These are phyloP conservation scores for Bettongia penicillata DNA, from an alignment of 2,113 vertebrate species.

Conservation along the genomic window DNA sequence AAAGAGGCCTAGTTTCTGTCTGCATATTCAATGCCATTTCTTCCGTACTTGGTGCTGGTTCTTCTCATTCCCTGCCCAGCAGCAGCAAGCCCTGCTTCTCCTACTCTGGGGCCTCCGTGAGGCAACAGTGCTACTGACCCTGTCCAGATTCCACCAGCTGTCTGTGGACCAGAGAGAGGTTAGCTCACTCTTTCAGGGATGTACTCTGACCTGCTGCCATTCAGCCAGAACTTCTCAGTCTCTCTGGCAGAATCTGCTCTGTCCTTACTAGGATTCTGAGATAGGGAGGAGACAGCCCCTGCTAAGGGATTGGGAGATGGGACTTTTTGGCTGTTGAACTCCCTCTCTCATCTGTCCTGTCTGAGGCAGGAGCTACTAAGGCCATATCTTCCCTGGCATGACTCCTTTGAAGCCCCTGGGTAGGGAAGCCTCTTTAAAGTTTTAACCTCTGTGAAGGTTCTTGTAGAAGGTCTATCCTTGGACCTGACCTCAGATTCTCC, in stretches of 20 bases:
- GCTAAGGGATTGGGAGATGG: neutral
- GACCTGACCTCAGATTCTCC: neutral
- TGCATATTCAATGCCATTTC: neutral
- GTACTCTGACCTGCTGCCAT: neutral
- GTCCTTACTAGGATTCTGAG: neutral
- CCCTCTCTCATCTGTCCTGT: neutral
- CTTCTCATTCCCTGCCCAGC: constrained; percentile 37
- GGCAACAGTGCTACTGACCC: constrained; percentile 33
- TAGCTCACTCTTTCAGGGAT: neutral
- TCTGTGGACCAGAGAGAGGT: neutral
- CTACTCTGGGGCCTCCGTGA: constrained; percentile 52
- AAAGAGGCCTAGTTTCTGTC: neutral
- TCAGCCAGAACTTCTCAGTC: neutral
- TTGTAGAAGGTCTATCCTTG: neutral
- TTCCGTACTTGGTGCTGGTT: constrained; percentile 70
- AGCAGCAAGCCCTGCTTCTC: constrained; percentile 67
- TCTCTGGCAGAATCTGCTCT: neutral
- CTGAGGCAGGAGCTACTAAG: neutral
- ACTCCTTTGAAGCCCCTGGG: neutral
- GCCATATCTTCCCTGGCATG: neutral
- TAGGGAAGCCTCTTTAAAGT: neutral
- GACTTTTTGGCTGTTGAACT: neutral
- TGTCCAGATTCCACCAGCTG: neutral
- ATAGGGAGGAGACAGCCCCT: neutral
- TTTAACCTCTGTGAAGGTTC: constrained; percentile 3